phyloP scores from a whole-genome alignment of 2,797 vertebrate species.

The Mallotus villosus region DNA sequence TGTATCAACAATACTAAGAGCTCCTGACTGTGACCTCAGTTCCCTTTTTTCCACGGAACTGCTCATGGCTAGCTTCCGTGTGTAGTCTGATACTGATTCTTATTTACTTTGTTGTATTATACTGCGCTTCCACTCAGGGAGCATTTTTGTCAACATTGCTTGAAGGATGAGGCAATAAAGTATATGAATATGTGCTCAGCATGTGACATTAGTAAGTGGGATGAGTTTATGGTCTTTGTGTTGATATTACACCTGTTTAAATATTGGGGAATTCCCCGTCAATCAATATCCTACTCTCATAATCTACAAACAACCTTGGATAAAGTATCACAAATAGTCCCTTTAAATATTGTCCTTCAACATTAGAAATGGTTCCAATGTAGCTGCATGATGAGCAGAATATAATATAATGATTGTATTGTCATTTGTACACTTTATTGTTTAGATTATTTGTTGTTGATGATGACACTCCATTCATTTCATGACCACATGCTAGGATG shows the following conservation, averaged over 20 bases:
- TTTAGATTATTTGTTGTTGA: conserved; percentile 2
- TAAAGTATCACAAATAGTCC: no score
- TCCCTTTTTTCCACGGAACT: conserved; percentile 52
- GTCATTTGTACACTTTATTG: no score
- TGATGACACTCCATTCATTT: background rate
- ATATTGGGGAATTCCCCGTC: conserved; percentile 40
- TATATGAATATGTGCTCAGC: background rate
- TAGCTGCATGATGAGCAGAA: no score
- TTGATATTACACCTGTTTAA: conserved; percentile 36
- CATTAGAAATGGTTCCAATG: no score
- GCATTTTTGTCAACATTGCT: background rate
- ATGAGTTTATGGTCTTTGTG: conserved; percentile 11
- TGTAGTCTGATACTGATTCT: background rate
- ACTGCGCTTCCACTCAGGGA: background rate
- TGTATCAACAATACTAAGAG: no score
- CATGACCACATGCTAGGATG: background rate
- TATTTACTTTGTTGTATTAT: background rate
- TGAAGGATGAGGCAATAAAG: conserved; percentile 2
- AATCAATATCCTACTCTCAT: background rate
- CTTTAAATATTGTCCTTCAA: no score
- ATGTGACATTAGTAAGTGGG: background rate
- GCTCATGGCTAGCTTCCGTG: conserved; percentile 1
- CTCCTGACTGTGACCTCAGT: conserved; percentile 40
- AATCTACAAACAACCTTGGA: no score
- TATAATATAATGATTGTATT: no score